Conservation (phyloP, 2,888 invertebrate species). For the Cosmia trapezina region DNA sequence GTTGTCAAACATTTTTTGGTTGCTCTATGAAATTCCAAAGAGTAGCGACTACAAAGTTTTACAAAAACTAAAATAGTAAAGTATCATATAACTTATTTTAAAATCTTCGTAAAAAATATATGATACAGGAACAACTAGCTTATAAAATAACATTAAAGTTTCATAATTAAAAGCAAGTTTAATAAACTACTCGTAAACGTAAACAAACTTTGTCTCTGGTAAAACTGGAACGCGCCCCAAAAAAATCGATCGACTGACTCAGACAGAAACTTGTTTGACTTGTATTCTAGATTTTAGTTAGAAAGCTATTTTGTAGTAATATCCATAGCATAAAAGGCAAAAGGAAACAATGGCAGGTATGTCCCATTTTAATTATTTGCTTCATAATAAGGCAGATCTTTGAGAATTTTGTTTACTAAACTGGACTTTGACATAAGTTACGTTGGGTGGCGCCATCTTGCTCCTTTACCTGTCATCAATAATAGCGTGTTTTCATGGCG, state of each 20-base stretch:
- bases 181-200: not conserved
- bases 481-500: constrained; percentile 69
- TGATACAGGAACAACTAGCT: not conserved
- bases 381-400: not conserved
- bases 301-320: constrained; percentile 40
- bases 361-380: constrained; percentile 61
- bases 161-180: not conserved
- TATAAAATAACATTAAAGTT: not conserved
- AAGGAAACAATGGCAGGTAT: constrained; percentile 81
- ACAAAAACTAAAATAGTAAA: not conserved
- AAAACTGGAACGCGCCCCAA: constrained; percentile 63
- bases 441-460: constrained; percentile 85
- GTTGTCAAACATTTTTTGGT: constrained; percentile 42
- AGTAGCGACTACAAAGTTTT: not conserved
- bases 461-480: constrained; percentile 65
- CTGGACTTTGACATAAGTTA: constrained; percentile 79
- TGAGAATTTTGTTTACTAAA: constrained; percentile 68
- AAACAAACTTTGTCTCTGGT: constrained; percentile 21
- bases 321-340: constrained; percentile 49
- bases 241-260: constrained; percentile 72
- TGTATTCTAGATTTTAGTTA: constrained; percentile 62
- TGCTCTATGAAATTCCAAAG: constrained; percentile 26
- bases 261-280: constrained; percentile 64
- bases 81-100: not conserved
- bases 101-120: not conserved